Base-by-base conservation (phyloP, 2,797 vertebrate genomes). In the Pseudocheirus occidentalis region DNA sequence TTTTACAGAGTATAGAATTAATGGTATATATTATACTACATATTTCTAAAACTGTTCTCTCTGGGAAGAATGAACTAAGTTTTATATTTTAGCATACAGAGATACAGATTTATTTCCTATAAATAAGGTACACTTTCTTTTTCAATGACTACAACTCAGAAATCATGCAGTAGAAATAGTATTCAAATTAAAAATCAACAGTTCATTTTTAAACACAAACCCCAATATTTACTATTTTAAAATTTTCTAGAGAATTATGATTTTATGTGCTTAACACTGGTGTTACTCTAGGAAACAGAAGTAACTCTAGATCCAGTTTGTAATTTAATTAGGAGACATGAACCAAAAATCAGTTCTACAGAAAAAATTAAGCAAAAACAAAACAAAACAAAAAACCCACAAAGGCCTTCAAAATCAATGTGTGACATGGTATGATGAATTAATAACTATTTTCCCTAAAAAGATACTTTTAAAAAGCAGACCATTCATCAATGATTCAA, bases 131-230 rank as follows among this genome's bases (percentile, higher is more conserved):
- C 91, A 52, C 29, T 21, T 91, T 91, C 57, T 94, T 95, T 92
- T 90, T 93, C 93, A 73, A 9, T 24, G 66, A 3, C 18, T 40
- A 73, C 66, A 96, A 31, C 24, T 89, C 21, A 53, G 95, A 54
- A 92, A 92, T 93, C n/a, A 94, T 28, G 9, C 13, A 92, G 40
- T 57, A 95, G 94, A 92, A 96, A 95, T 92, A 31, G 89, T n/a
- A 95, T 34, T 21, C 54, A 24, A 81, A 46, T 2, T 81, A 40
- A 14, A 81, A 81, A 46, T 66, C 34, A 66, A 66, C 34, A 66
- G n/a, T 66, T 66, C 62, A n/a, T 66, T n/a, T 34, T n/a, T 66
- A 66, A 66, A 66, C 62, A 66, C 12, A 81, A 81, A 46, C 3
- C 18, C n/a, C 40, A 46, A 81, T 81, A 81, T 66, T n/a, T 66